Conservation (phyloP, 2,113 vertebrate species). For the Prolemur simus region DNA sequence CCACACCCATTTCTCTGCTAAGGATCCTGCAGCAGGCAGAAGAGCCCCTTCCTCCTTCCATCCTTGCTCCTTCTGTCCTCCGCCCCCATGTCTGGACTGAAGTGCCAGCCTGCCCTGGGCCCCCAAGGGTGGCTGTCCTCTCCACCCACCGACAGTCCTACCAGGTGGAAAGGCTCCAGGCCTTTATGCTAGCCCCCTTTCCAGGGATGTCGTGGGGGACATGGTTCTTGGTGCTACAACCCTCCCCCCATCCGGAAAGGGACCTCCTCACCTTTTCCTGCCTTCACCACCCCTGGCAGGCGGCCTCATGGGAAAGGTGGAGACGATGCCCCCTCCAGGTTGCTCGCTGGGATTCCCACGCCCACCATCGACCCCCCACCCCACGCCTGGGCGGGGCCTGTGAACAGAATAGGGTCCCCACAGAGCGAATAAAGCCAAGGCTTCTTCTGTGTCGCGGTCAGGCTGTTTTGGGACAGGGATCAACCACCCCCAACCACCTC, state of each 20-base stretch:
- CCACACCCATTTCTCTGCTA: neutral
- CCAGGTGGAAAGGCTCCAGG: neutral
- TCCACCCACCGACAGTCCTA: no score
- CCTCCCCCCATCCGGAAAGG: neutral
- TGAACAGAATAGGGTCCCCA: neutral
- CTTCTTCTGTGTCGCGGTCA: neutral
- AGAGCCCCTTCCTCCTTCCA: neutral
- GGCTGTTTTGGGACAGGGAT: neutral
- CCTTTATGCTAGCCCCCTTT: neutral
- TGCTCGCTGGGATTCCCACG: neutral
- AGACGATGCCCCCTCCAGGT: neutral
- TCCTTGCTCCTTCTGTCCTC: neutral
- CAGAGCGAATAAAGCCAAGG: slow-evolving; percentile 59
- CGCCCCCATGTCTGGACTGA: neutral
- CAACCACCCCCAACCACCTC: neutral
- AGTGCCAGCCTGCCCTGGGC: neutral
- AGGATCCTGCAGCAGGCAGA: neutral
- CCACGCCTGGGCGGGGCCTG: neutral
- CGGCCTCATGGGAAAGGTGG: neutral
- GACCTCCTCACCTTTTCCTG: neutral
- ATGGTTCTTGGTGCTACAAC: slow-evolving; percentile 67
- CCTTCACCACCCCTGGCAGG: neutral
- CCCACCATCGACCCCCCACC: neutral
- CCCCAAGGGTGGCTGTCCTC: neutral
- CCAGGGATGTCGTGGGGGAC: neutral